phyloP scores from a whole-genome alignment of 2,113 vertebrate species.

The Bucco capensis region DNA sequence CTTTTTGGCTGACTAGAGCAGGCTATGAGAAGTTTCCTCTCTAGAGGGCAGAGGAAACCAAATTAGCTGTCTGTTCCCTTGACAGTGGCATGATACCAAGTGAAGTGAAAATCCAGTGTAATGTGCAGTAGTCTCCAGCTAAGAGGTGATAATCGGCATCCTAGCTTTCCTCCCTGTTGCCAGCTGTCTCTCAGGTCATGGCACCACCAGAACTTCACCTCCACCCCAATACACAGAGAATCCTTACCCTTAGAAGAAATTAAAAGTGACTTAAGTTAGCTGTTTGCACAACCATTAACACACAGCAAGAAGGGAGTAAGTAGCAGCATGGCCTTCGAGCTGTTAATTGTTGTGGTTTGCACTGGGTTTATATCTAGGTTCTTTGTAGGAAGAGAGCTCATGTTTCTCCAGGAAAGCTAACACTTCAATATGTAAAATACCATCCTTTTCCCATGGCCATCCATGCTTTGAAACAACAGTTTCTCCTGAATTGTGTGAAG shows the following conservation, averaged over 20 bases:
- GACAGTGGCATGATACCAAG: background rate
- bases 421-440: background rate
- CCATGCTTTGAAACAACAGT: background rate
- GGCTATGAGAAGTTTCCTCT: background rate
- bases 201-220: background rate
- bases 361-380: background rate
- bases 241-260: background rate
- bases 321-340: background rate
- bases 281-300: slow-evolving; percentile 7
- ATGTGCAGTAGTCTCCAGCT: background rate
- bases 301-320: background rate
- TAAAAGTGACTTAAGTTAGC: background rate
- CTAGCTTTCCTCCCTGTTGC: background rate
- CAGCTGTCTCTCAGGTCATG: background rate
- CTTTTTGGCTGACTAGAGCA: background rate
- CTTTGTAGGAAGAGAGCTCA: background rate
- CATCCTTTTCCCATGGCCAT: background rate
- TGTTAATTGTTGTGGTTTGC: background rate
- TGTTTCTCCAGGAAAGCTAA: background rate
- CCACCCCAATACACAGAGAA: background rate
- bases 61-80: background rate
- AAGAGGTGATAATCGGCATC: background rate
- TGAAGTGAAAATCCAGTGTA: background rate
- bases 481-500: background rate
- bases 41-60: background rate